Base-by-base conservation (phyloP, 2,888 invertebrate species). In the Smittia sp. region DNA sequence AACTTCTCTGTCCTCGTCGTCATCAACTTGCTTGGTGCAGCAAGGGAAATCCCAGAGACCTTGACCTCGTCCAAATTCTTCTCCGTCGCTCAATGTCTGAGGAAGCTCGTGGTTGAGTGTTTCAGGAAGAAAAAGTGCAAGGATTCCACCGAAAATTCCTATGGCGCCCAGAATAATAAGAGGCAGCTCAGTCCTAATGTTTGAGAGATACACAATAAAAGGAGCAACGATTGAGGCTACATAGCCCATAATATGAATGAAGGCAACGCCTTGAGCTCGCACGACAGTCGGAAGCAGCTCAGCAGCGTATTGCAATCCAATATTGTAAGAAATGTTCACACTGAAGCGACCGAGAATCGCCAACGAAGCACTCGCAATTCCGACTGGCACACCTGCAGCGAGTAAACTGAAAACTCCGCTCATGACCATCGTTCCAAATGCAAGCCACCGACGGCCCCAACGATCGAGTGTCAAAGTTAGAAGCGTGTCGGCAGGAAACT, bases 281-380 rank as follows among this genome's bases (percentile, higher is more conserved):
- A 95, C 92, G 0, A 94, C 72, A 0, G 94, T 95, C 0, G 94
- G 94, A 9, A 94, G 80, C 13, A 95, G 81, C 79, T 95, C 94
- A 0, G 94, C 94, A 0, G 93, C 94, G 81, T 94, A 95, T 77
- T 94, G 94, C 0, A 94, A 85, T 0, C 94, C 93, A 76, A 94
- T 94, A 81, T 94, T 94, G 82, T 94, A 94, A 0, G 94, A 91
- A 69, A 94, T 93, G 80, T 94, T 94, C 11, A 94, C 91, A 75
- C 92, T 90, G 77, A 94, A 93, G 18, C 94, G 84, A 1, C 94
- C 94, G 75, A 90, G 83, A 75, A 95, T 92, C 6, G 94, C 94
- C 70, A 93, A 81, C 0, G 89, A 85, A 0, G 93, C 93, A 41
- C 91, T 89, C 3, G 89, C 88, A 1, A 89, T 80, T 90, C 91